Evolutionary conservation across 2,888 invertebrate species (phyloP), one percentile per base, ranked within the genome.

Genomic region (Shargacucullia verbasci): DNA sequence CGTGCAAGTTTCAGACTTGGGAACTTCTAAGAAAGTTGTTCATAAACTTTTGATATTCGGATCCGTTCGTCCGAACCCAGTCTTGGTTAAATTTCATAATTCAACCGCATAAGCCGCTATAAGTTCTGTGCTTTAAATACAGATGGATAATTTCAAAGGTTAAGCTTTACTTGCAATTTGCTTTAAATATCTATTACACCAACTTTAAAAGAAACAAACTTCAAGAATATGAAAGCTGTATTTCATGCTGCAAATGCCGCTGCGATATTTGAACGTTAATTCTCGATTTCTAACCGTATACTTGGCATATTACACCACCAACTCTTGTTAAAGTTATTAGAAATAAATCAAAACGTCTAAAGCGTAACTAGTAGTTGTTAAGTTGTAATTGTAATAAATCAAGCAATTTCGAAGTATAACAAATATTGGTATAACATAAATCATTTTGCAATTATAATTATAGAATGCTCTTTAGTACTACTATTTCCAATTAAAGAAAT

Each of bases 1-100:
- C 68, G 80, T 78, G 55, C 61, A 78, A 89, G 82, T 87, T 88
- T 76, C 76, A 85, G 85, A 85, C 85, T 85, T 81, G 61, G 65
- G 63, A 86, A 88, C 82, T 89, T 85, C 80, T 70, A 61, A 60
- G 75, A 75, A 85, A 90, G 81, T 90, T 88, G 69, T 80, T 76
- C 79, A 73, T 72, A 80, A 90, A 91, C 83, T 90, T 88, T 83
- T 80, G 87, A 85, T 88, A 91, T 91, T 90, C 91, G 86, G 81
- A 85, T 84, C 86, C 86, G 84, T 83, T 85, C 83, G 86, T 82
- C 79, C 84, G 76, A 76, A 80, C 70, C 74, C 74, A 73, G 59
- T 61, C 70, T 79, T 73, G 80, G 80, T 83, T 85, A 81, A 87
- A 88, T 88, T 89, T 82, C 75, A 83, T 87, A 85, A 89, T 88